Percentiles rank a stretch among this genome's conserved stretches.
Evolutionary conservation across 2,797 vertebrate species (phyloP).

Genomic region (Synanceia verrucosa): DNA sequence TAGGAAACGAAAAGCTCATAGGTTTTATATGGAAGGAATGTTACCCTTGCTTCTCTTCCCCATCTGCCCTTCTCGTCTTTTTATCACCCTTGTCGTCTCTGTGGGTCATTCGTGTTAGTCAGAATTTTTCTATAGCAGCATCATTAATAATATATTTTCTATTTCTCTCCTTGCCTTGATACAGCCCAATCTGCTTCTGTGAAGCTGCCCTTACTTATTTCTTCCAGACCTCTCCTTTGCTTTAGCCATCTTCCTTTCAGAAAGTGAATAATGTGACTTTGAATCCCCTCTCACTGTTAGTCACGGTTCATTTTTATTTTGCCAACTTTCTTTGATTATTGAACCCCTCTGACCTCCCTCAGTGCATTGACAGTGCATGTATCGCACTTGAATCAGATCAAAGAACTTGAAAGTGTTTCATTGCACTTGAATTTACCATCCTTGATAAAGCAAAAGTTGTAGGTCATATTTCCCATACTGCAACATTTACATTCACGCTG

Average conservation of each 20-base stretch:
- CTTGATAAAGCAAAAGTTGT: not conserved
- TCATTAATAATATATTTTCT: slow-evolving; percentile 25
- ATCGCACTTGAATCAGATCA: slow-evolving; percentile 38
- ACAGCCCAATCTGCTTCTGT: not conserved
- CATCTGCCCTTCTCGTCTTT: slow-evolving; percentile 8
- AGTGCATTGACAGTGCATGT: not conserved
- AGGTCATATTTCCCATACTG: not conserved
- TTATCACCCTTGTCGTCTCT: slow-evolving; percentile 10
- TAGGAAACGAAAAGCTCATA: slow-evolving; percentile 50
- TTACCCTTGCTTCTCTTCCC: slow-evolving; percentile 23
- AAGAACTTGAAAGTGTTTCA: not conserved
- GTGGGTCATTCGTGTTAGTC: not conserved
- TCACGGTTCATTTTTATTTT: slow-evolving; percentile 11
- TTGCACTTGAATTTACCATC: not conserved
- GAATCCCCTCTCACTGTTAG: slow-evolving; percentile 5
- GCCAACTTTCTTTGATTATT: slow-evolving; percentile 52
- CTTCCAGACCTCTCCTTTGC: not conserved
- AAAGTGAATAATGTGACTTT: slow-evolving; percentile 45
- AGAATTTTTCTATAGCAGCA: slow-evolving; percentile 8
- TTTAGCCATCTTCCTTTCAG: not conserved
- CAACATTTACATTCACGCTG: not conserved
- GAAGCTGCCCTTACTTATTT: not conserved
- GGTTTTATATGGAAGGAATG: slow-evolving; percentile 72
- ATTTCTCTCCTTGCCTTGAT: not conserved
- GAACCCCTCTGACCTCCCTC: slow-evolving; percentile 12